Base-by-base conservation (phyloP, 2,797 vertebrate species). In the Thaleichthys pacificus region DNA sequence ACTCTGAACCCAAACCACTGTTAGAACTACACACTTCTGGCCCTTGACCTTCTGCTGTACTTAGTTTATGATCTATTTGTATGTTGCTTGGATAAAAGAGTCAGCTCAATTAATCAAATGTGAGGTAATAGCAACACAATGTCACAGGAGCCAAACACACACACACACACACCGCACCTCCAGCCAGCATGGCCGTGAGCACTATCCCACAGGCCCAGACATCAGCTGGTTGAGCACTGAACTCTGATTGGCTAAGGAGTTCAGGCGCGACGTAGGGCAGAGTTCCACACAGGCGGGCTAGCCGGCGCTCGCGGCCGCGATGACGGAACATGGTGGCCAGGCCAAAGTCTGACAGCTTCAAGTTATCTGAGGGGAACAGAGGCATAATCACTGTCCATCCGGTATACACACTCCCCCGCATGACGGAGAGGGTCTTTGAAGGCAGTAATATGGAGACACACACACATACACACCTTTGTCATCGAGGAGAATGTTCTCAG, bases 151-250 rank as follows among this genome's bases (percentile, higher is more conserved):
- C 51, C 24, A 30, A 8, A 9, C 19, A 35, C 67, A 49, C n/a
- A 22, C 26, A 22, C 26, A 30, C 17, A 51, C 42, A 56, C 21
- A 51, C 42, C 24, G 2, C 19, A 97, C 96, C 97, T 93, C 96
- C 97, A 8, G 97, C 96, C 84, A 99, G 87, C 97, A 99, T 99
- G 22, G 97, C 96, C 0, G 95, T 96, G 51, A 99, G 96, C 22
- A 99, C 97, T 32, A 98, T 96, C 4, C 97, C 97, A 73, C 97
- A 99, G 0, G 97, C 95, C 97, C 97, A 98, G 70, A 97, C 79
- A 57, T 99, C 97, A 5, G 96, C 96, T 1, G 97, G 96, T 81
- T 96, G 96, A 0, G 97, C 97, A 22, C 90, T 86, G 89, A 97
- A 98, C 21, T 95, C 93, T 0, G 87, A 84, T 22, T 92, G 91